phyloP scores from a whole-genome alignment of 2,113 vertebrate species.

The Planiliza haematocheilus region DNA sequence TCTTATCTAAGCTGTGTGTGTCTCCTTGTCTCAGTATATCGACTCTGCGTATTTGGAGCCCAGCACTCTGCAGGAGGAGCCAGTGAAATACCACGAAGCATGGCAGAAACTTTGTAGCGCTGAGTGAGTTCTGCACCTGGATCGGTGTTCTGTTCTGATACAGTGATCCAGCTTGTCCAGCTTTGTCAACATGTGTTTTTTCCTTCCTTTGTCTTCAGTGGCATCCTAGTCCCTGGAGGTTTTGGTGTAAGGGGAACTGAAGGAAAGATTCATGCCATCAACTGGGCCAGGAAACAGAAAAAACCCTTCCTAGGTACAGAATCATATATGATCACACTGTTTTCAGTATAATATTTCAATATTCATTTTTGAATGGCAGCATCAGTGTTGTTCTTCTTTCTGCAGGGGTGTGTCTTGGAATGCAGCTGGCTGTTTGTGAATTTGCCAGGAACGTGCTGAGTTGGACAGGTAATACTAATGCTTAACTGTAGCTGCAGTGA shows the following conservation, averaged over 20 bases:
- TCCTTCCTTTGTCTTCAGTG: slow-evolving; percentile 76
- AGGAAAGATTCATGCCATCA: slow-evolving; percentile 96
- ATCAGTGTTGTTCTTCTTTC: background rate
- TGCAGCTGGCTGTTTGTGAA: slow-evolving; percentile 96
- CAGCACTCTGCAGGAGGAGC: slow-evolving; percentile 89
- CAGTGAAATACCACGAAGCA: slow-evolving; percentile 94
- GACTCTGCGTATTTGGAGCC: slow-evolving; percentile 94
- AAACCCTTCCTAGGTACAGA: slow-evolving; percentile 93
- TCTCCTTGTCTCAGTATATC: slow-evolving; percentile 85
- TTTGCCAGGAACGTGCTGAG: slow-evolving; percentile 90
- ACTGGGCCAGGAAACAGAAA: slow-evolving; percentile 96
- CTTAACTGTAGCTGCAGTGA: no score
- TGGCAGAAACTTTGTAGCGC: slow-evolving; percentile 98
- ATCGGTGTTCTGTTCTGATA: background rate
- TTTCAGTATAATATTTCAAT: no score
- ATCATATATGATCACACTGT: background rate
- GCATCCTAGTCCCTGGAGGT: slow-evolving; percentile 94
- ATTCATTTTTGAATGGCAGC: background rate
- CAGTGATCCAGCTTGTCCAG: background rate
- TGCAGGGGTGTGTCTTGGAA: slow-evolving; percentile 95
- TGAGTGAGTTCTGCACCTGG: slow-evolving; percentile 84
- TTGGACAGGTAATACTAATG: slow-evolving; percentile 87
- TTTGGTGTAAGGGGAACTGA: slow-evolving; percentile 97
- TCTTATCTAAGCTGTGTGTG: no score
- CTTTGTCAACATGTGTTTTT: background rate